Percentiles rank a stretch among this genome's conserved stretches.
phyloP scores from a whole-genome alignment of 2,797 vertebrate genomes.

The Leptatherina wallacei region DNA sequence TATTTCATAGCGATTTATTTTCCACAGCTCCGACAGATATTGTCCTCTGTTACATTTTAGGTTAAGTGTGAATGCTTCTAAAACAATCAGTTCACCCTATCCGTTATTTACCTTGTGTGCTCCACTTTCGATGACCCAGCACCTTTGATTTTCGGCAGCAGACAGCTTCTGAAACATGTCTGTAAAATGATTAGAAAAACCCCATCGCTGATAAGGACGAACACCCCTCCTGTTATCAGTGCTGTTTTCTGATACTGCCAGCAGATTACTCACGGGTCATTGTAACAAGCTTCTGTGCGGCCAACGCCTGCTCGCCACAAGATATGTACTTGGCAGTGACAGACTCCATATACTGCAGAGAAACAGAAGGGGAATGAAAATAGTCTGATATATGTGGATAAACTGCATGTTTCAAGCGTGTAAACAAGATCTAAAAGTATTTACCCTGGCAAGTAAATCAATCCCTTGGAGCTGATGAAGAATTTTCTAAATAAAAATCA shows the following conservation, averaged over 20 bases:
- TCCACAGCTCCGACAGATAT: not conserved
- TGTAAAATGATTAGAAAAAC: slow-evolving; percentile 54
- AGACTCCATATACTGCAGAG: slow-evolving; percentile 85
- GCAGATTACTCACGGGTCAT: slow-evolving; percentile 85
- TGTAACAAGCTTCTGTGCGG: slow-evolving; percentile 87
- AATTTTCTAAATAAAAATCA: slow-evolving; percentile 77
- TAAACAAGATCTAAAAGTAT: not conserved
- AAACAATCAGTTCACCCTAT: not conserved
- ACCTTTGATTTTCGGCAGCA: slow-evolving; percentile 83
- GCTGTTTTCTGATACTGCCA: not conserved
- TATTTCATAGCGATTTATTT: too few relatives aligned
- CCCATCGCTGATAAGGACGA: not conserved
- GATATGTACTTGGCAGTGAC: slow-evolving; percentile 81
- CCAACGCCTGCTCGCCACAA: slow-evolving; percentile 80
- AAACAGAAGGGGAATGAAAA: slow-evolving; percentile 3
- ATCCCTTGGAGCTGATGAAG: slow-evolving; percentile 86
- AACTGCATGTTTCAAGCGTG: not conserved
- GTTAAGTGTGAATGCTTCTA: not conserved
- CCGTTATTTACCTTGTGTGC: slow-evolving; percentile 82
- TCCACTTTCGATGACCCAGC: slow-evolving; percentile 84
- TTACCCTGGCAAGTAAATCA: slow-evolving; percentile 86
- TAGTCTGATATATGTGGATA: not conserved
- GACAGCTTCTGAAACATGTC: slow-evolving; percentile 93
- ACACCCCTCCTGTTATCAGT: slow-evolving; percentile 2
- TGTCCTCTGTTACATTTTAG: not conserved